phyloP scores from a whole-genome alignment of 2,113 vertebrate genomes.

The Ramphastos sulfuratus region DNA sequence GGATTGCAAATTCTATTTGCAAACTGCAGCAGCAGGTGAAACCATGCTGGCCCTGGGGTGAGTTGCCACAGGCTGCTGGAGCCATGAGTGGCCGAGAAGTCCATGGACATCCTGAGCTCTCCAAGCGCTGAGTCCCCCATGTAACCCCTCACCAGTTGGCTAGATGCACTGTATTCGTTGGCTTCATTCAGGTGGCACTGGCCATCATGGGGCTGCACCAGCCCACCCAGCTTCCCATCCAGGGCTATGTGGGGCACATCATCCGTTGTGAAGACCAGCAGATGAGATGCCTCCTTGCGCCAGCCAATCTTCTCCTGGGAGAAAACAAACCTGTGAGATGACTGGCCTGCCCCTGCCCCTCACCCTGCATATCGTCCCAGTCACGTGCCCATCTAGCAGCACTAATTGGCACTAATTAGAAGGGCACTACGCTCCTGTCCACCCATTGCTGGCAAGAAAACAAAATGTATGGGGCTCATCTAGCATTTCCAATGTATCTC shows the following conservation, averaged over 20 bases:
- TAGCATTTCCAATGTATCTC: not conserved
- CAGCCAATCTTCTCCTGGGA: slow-evolving; percentile 91
- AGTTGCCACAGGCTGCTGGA: not conserved
- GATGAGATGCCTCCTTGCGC: slow-evolving; percentile 93
- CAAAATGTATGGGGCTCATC: not conserved
- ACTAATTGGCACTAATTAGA: not conserved
- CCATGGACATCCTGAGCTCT: not conserved
- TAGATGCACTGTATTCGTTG: slow-evolving; percentile 90
- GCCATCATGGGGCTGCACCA: slow-evolving; percentile 95
- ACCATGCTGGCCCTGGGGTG: not conserved
- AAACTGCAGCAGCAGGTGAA: not conserved
- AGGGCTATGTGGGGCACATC: slow-evolving; percentile 95
- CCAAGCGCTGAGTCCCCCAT: fast-evolving
- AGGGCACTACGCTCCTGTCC: not conserved
- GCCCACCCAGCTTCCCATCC: slow-evolving; percentile 91
- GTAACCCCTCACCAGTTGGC: slow-evolving; percentile 83
- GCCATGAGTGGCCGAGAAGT: not conserved
- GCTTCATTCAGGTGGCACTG: slow-evolving; percentile 88
- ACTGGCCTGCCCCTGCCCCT: not conserved
- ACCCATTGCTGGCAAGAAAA: not conserved
- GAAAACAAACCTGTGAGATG: slow-evolving; percentile 1
- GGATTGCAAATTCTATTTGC: not conserved
- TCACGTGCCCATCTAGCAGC: not conserved
- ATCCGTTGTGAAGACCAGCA: slow-evolving; percentile 93
- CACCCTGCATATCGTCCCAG: not conserved